Evolutionary conservation across 2,797 vertebrate species (phyloP).

Genomic region (Labroides dimidiatus): DNA sequence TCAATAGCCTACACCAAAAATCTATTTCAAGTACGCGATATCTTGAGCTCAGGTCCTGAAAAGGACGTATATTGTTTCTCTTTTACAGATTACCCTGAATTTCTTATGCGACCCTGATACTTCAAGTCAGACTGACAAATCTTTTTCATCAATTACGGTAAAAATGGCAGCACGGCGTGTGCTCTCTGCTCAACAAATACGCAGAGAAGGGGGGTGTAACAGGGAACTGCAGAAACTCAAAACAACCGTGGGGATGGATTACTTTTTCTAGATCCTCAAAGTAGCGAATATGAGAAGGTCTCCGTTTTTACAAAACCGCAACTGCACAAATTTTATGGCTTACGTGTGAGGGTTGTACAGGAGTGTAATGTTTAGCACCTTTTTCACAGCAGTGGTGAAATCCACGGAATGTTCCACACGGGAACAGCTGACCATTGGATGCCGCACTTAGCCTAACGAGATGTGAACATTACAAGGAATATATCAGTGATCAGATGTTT

Average conservation of each 20-base stretch:
- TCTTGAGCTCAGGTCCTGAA: not conserved
- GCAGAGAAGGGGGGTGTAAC: constrained; percentile 76
- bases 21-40: no score
- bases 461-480: constrained; percentile 82
- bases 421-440: constrained; percentile 82
- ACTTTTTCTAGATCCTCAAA: constrained; percentile 8
- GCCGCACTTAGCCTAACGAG: constrained; percentile 83
- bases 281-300: constrained; percentile 1
- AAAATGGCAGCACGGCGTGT: constrained; percentile 70
- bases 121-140: constrained; percentile 32
- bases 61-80: not conserved
- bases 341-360: not conserved
- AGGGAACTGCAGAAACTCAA: constrained; percentile 53
- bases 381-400: constrained; percentile 81
- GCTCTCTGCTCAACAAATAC: constrained; percentile 68
- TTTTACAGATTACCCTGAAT: not conserved
- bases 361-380: constrained; percentile 64
- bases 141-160: constrained; percentile 82
- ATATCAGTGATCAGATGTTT: constrained; percentile 79
- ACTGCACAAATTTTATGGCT: not conserved
- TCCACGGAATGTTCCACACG: constrained; percentile 86
- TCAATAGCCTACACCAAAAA: no score
- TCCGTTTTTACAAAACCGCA: constrained; percentile 5
- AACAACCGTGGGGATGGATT: constrained; percentile 49
- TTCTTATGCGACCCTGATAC: constrained; percentile 50